Evolutionary conservation across 2,888 invertebrate species (phyloP), one percentile per base, ranked within the genome.

Genomic region (Lasioglossum calceatum): DNA sequence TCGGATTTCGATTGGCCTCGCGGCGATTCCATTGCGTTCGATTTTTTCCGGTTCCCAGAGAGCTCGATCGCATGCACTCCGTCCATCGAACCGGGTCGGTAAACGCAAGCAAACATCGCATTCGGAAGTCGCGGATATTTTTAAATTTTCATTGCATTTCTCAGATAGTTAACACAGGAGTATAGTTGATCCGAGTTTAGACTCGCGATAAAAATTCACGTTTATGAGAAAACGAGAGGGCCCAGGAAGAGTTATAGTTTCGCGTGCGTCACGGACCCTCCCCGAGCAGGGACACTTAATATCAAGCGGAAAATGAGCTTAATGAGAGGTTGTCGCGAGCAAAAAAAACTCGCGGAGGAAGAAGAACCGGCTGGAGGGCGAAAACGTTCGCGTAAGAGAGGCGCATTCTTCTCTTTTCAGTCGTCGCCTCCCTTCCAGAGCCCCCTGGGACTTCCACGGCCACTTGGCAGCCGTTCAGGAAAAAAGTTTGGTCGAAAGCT

Each of bases 401-500:
- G 88, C 87, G 87, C 84, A 91, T 88, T 89, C 89, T 85, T 89
- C 79, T 81, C 87, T 82, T 83, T 82, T 83, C 76, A 73, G 75
- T 76, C 84, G 79, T 54, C 71, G 74, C 82, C 77, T 12, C 50
- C 67, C 61, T 85, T 85, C 85, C 83, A 77, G 42, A 39, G 81
- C 79, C 84, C 85, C 61, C 85, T 71, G 87, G 86, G 89, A 90
- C 86, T 77, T 81, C 73, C 89, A 86, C 88, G 90, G 90, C 92
- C 93, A 92, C 93, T 93, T 93, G 93, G 93, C 93, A 93, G 87
- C 88, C 90, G 93, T 92, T 92, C 93, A 92, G 92, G 87, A 89
- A 90, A 92, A 93, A 93, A 92, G 89, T 93, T 92, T 91, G 87
- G 90, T 90, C 90, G 88, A 93, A 92, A 93, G 92, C 93, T 93